These are phyloP conservation scores for Etheostoma cragini DNA, from an alignment of 2,113 vertebrate genomes.

Conservation along the genomic window DNA sequence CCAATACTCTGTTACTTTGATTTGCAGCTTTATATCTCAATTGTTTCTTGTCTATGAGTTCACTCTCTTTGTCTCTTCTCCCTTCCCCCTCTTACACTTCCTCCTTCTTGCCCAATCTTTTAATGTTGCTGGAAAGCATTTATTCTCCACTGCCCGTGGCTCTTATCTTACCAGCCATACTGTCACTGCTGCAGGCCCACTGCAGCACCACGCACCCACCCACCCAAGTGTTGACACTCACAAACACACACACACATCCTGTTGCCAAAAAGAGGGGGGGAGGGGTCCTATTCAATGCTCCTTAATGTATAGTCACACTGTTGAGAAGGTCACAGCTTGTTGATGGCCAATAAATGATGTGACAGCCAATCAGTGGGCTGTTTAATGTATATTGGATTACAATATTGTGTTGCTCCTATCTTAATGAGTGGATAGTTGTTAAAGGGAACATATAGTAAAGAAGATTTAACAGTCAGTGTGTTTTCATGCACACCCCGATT, in stretches of 20 bases:
- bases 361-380: constrained; percentile 40
- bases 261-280: background rate
- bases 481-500: too few species aligned
- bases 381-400: constrained; percentile 43
- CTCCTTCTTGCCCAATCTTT: constrained; percentile 22
- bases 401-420: constrained; percentile 13
- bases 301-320: constrained; percentile 44
- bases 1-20: background rate
- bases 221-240: background rate
- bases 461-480: background rate
- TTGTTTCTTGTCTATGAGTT: constrained; percentile 5
- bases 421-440: constrained; percentile 32
- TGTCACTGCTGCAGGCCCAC: constrained; percentile 33
- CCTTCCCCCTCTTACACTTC: background rate
- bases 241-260: background rate
- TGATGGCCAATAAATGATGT: constrained; percentile 47
- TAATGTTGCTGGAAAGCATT: constrained; percentile 39
- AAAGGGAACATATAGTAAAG: constrained; percentile 23
- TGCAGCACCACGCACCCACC: constrained; percentile 7
- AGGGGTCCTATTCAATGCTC: constrained; percentile 9
- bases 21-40: constrained; percentile 16
- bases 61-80: constrained; percentile 8
- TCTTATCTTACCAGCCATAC: constrained; percentile 60
- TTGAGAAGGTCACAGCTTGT: constrained; percentile 57
- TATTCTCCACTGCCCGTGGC: constrained; percentile 29